Evolutionary conservation across 2,888 invertebrate genomes (phyloP), one percentile per base, ranked within the genome.

Genomic region (Cynaeus angustus): DNA sequence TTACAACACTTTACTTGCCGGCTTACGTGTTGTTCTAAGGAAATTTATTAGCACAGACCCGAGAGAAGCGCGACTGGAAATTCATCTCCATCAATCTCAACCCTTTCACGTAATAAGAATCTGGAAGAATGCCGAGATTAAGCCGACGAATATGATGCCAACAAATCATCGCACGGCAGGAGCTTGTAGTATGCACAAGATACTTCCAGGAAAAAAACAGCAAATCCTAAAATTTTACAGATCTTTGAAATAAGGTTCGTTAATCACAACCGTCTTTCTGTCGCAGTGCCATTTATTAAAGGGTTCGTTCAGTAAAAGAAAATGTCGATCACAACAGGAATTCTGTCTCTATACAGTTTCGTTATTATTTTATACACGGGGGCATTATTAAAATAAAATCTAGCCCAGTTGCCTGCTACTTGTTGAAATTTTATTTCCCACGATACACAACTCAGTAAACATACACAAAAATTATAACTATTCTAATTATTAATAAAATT

Each of bases 51-150:
- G 56, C 56, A 37, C 38, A 21, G 46, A 10, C 45, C 30, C 9
- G 53, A 65, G 12, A 55, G 10, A 66, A 66, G 45, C 48, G 53
- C 53, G 66, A 38, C 38, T 45, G 16, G 43, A 55, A 55, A 65
- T 65, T 30, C 38, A 38, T 66, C 66, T 56, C 13, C 48, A 66
- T 66, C 66, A 48, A 48, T 66, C 56, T 66, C 48, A 56, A 46
- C 46, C 46, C 56, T 55, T 65, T 55, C 26, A 55, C 30, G 45
- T 43, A 48, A 61, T 37, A 61, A 50, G 61, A 61, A 61, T 53
- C 41, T 43, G 45, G 53, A 65, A 65, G 38, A 53, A 65, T 30
- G 50, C 37, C 30, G 52, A 62, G 52, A 62, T 62, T 52, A 43
- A 46, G 21, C 37, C 10, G 28, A 16, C 14, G 28, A 26, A 13